Base-by-base conservation (phyloP, 2,113 vertebrate species). In the Corapipo altera region DNA sequence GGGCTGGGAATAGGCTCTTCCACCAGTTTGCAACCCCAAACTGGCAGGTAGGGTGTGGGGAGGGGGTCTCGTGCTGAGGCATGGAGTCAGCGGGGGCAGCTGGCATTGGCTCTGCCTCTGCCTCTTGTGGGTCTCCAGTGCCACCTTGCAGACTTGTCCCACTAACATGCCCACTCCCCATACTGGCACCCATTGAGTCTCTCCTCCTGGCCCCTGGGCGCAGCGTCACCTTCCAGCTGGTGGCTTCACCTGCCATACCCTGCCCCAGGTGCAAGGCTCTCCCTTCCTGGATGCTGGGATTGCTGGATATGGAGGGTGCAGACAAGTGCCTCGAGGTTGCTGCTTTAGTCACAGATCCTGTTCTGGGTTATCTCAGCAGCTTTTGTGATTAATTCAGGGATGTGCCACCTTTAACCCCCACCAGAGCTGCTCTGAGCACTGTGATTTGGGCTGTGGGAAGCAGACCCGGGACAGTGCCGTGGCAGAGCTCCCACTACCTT, bases 131-230 rank as follows among this genome's bases (percentile, higher is more conserved):
- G 9, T 57, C 78, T 88, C 12, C 5, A 69, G 66, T 65, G 58
- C 90, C 64, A 43, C 86, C 62, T 64, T 77, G 88, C 96, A 96
- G 94, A 95, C 88, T 83, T 7, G 1, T 69, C 54, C 39, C 59
- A 95, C 91, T 95, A 97, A 96, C n/a, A 2, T 1, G 6, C 55
- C 52, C 4, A 6, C 55, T 94, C 12, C 52, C 39, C 4, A 2
- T 5, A 2, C 84, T 54, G 37, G 22, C 4, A 5, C 52, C 17
- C 0, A 3, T 5, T 43, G 1, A 24, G 39, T 28, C 90, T 71
- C 27, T 80, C 22, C 67, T 90, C 88, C 88, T 92, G 91, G 59
- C 59, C 65, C 30, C 59, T 43, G 69, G 37, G 52, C 44, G 46
- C 0, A 2, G 52, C 39, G 28, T 65, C 12, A 0, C 48, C 24